A percentile compares a stretch with the other conserved stretches of the same genome.
phyloP scores from a whole-genome alignment of 2,113 vertebrate genomes.

The Myiopsitta monachus region DNA sequence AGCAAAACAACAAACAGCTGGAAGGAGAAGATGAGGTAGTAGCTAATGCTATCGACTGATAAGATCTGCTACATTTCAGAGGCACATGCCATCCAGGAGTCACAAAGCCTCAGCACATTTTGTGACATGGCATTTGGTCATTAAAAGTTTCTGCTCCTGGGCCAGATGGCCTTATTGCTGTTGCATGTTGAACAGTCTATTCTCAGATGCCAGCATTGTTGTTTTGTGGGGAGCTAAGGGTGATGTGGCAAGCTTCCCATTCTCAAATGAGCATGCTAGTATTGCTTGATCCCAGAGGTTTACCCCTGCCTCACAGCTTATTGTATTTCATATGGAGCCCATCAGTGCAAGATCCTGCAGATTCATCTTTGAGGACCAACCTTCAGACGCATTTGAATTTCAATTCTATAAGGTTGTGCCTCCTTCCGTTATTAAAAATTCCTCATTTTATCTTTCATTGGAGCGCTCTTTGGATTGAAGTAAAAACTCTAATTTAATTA shows the following conservation, averaged over 20 bases:
- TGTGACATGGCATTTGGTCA: neutral
- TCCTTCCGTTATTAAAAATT: neutral
- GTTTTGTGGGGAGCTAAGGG: neutral
- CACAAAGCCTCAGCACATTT: neutral
- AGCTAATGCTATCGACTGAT: neutral
- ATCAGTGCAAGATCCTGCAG: neutral
- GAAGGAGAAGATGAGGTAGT: neutral
- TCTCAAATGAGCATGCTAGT: neutral
- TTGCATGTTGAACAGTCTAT: neutral
- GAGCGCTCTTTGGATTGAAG: neutral
- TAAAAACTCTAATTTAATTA: neutral
- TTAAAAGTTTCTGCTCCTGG: neutral
- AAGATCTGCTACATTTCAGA: neutral
- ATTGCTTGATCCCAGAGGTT: neutral
- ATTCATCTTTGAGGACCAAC: neutral
- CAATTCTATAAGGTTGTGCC: neutral
- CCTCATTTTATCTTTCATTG: neutral
- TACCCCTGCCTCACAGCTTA: neutral
- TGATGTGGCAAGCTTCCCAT: neutral
- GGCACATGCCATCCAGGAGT: neutral
- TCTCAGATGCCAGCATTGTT: neutral
- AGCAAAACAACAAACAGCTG: neutral
- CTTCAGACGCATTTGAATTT: neutral
- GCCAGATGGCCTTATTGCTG: neutral
- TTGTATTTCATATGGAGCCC: neutral